phyloP scores from a whole-genome alignment of 2,888 invertebrate genomes.

The Cataglyphis altisquamis region DNA sequence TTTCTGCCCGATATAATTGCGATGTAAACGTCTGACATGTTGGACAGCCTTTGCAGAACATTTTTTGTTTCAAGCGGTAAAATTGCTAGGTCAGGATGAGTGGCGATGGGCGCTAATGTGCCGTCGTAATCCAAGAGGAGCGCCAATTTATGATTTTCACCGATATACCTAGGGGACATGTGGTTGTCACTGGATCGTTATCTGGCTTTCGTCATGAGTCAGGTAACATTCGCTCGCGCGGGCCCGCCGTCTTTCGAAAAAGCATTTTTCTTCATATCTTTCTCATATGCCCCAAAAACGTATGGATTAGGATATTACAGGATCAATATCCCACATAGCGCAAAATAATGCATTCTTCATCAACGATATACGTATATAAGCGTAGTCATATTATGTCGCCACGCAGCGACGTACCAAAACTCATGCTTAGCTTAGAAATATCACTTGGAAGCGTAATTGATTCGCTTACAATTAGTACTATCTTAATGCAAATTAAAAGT shows the following conservation, averaged over 20 bases:
- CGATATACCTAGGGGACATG: slow-evolving; percentile 91
- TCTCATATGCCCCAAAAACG: slow-evolving; percentile 11
- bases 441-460: slow-evolving; percentile 16
- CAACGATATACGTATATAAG: slow-evolving; percentile 36
- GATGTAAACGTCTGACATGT: slow-evolving; percentile 95
- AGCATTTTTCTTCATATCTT: slow-evolving; percentile 60
- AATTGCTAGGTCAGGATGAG: slow-evolving; percentile 95
- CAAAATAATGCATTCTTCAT: slow-evolving; percentile 38
- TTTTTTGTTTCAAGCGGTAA: slow-evolving; percentile 94
- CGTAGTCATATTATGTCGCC: slow-evolving; percentile 63
- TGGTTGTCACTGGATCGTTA: slow-evolving; percentile 84
- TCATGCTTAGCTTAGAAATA: slow-evolving; percentile 77
- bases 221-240: slow-evolving; percentile 82
- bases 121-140: slow-evolving; percentile 95
- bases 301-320: slow-evolving; percentile 20
- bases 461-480: slow-evolving; percentile 13
- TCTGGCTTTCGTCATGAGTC: slow-evolving; percentile 84
- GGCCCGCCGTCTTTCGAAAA: slow-evolving; percentile 79
- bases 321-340: slow-evolving; percentile 48
- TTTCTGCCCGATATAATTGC: slow-evolving; percentile 95
- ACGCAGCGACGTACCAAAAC: slow-evolving; percentile 83
- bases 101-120: slow-evolving; percentile 95
- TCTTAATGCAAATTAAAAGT: not conserved
- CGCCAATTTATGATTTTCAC: slow-evolving; percentile 94
- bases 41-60: slow-evolving; percentile 93